Base-by-base conservation (phyloP, 2,888 invertebrate species). In the Latrodectus hesperus region DNA sequence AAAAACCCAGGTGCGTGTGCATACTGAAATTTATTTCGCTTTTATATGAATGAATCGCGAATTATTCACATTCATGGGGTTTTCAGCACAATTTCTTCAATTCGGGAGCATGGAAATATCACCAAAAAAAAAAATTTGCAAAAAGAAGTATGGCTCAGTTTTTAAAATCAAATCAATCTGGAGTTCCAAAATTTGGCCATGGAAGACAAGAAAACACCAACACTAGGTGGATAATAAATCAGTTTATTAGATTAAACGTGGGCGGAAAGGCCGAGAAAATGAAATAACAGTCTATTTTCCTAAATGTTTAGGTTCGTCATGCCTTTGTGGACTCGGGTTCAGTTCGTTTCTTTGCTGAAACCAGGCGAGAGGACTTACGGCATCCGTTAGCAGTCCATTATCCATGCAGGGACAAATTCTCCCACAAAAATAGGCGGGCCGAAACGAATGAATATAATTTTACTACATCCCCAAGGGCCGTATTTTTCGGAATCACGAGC, bases 371-470 rank as follows among this genome's bases (percentile, higher is more conserved):
- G 22, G 22, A 22, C 51, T 49, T 9, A 16, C 67, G 67, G 78
- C 78, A 78, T 84, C 84, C 84, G 84, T 84, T 84, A 84, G 67
- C 53, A 26, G 49, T 55, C 70, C 75, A 22, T 71, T 65, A 72
- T 53, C 71, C 76, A 76, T n/a, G 73, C 53, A 77, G 38, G 38
- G 75, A 76, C 49, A 65, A 70, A 76, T 49, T 84, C 76, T 84
- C 84, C 84, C 84, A 84, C 78, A 78, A 84, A 68, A 67, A 51
- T 49, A 70, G 65, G 16, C 73, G 65, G 73, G 67, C 78, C 78
- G 75, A 51, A 73, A 26, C 84, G 73, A 78, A 84, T 84, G 84
- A 73, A 73, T 78, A 67, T 78, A 73, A 84, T 84, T 75, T 78
- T 16, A 84, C 71, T 84, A 53, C 76, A 26, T 22, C 64, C 83